Conservation (phyloP, 2,888 invertebrate species). For the Minunthozetes semirufus region DNA sequence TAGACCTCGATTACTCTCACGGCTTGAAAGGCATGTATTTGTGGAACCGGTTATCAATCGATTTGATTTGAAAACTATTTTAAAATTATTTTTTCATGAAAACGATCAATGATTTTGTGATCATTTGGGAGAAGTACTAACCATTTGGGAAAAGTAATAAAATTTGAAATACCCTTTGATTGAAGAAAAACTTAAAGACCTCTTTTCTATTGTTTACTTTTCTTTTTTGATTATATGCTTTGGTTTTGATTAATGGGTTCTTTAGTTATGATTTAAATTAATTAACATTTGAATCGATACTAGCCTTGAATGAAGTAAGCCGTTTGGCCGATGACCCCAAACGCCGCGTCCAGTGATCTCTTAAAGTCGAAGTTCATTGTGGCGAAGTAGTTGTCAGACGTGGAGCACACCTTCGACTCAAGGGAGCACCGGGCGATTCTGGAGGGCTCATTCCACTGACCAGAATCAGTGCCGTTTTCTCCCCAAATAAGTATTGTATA, state of each 20-base stretch:
- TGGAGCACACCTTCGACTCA: constrained; percentile 27
- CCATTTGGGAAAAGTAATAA: too few species aligned
- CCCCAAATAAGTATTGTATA: constrained; percentile 22
- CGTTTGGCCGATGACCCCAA: constrained; percentile 32
- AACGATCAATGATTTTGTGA: too few species aligned
- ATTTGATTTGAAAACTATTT: too few species aligned
- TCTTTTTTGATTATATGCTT: background rate
- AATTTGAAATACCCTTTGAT: too few species aligned
- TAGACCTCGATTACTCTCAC: too few species aligned
- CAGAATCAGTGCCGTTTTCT: constrained; percentile 20
- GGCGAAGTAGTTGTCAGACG: constrained; percentile 34
- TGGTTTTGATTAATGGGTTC: background rate
- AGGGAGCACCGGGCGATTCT: constrained; percentile 33
- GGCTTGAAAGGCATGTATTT: too few species aligned
- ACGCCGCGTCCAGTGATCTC: constrained; percentile 28
- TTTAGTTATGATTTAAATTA: background rate
- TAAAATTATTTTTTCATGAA: too few species aligned
- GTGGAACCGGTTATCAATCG: too few species aligned
- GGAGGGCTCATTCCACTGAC: constrained; percentile 20
- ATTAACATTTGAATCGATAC: background rate
- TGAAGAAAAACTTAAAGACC: too few species aligned
- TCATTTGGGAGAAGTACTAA: too few species aligned
- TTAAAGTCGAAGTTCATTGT: constrained; percentile 35
- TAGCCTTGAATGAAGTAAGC: constrained; percentile 36
- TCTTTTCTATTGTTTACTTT: too few species aligned